phyloP scores from a whole-genome alignment of 2,113 vertebrate genomes.

The Puma concolor region DNA sequence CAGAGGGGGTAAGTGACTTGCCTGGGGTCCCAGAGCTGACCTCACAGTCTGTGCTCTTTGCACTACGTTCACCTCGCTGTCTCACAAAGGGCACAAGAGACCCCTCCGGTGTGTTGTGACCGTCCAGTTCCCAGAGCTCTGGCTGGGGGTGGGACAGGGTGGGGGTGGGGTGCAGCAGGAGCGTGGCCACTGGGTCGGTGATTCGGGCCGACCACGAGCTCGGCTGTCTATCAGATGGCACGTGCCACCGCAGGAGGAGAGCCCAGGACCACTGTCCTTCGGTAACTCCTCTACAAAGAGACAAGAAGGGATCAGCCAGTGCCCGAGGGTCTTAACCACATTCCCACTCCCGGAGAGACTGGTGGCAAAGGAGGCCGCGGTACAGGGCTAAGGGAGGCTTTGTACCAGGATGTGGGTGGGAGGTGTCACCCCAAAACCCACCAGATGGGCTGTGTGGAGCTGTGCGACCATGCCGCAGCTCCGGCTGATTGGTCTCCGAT shows the following conservation, averaged over 20 bases:
- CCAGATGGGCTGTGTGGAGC: too few species aligned
- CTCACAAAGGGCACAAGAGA: background rate
- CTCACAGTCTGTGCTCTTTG: background rate
- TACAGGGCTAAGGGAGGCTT: background rate
- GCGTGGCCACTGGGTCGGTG: background rate
- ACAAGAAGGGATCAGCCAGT: background rate
- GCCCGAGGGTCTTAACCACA: rapidly evolving
- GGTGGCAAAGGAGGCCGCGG: background rate
- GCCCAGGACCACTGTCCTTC: background rate
- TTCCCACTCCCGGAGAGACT: background rate
- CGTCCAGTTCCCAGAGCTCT: background rate
- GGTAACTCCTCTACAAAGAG: background rate
- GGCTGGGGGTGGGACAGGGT: too few species aligned
- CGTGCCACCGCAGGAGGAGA: background rate
- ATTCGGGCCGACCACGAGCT: background rate
- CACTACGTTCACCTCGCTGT: rapidly evolving
- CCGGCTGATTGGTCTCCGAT: background rate
- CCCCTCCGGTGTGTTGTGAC: background rate
- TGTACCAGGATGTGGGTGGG: background rate
- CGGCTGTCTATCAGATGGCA: background rate
- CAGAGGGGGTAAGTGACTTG: background rate
- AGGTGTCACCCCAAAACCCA: background rate
- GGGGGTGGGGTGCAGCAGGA: background rate
- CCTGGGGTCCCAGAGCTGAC: too few species aligned
- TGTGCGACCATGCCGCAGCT: too few species aligned